phyloP scores from a whole-genome alignment of 1,140 invertebrate genomes.

The Bicyclus anynana region DNA sequence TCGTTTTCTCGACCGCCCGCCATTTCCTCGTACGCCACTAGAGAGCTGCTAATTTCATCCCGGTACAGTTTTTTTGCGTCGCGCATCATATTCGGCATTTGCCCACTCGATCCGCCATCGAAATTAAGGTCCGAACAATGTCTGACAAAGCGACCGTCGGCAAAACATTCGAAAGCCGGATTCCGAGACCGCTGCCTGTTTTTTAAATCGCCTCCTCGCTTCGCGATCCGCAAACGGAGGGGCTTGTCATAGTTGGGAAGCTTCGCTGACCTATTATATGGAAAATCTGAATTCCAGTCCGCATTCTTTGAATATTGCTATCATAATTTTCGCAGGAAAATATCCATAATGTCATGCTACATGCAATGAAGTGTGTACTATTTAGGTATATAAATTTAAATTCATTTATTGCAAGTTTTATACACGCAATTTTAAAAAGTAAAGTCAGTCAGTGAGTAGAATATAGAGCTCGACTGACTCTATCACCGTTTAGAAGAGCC shows the following conservation, averaged over 20 bases:
- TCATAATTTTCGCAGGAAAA: conserved; percentile 7
- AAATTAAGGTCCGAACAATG: conserved; percentile 75
- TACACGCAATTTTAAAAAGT: no score
- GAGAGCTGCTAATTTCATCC: conserved; percentile 74
- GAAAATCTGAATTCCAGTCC: conserved; percentile 57
- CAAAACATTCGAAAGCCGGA: conserved; percentile 69
- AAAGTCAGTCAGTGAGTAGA: no score
- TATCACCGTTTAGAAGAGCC: no score
- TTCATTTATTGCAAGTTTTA: no score
- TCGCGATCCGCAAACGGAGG: conserved; percentile 67
- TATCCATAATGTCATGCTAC: conserved; percentile 14
- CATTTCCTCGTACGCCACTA: conserved; percentile 71
- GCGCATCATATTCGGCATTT: conserved; percentile 75
- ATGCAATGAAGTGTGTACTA: background rate
- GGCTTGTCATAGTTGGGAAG: conserved; percentile 74
- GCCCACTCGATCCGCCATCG: conserved; percentile 68
- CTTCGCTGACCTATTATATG: conserved; percentile 72
- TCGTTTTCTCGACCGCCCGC: conserved; percentile 71
- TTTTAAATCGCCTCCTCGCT: conserved; percentile 65
- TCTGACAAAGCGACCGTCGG: conserved; percentile 74
- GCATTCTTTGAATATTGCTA: conserved; percentile 36
- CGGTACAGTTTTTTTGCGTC: conserved; percentile 70
- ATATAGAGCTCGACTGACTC: no score
- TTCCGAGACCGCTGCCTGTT: conserved; percentile 62
- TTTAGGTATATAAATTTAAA: no score